Evolutionary conservation across 2,888 invertebrate species (phyloP).

Genomic region (Nezara viridula): DNA sequence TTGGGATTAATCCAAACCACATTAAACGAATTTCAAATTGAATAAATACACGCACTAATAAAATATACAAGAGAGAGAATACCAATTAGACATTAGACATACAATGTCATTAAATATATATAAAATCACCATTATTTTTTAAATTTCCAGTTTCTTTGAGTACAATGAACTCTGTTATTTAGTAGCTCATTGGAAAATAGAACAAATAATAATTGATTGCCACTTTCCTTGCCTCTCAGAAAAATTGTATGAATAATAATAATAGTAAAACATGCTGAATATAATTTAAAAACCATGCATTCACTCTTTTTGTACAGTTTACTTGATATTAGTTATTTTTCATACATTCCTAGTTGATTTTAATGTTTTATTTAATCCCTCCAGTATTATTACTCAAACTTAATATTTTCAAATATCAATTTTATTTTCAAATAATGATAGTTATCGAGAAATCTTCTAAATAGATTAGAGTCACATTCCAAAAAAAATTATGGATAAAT

Average conservation of each 20-base stretch:
- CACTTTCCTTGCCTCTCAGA: neutral
- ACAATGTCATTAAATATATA: no score
- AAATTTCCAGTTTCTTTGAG: no score
- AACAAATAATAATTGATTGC: neutral
- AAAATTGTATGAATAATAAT: neutral
- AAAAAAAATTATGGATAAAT: neutral
- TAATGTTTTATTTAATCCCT: neutral
- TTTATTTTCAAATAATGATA: neutral
- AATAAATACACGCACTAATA: no score
- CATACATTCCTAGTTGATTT: neutral
- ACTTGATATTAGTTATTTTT: neutral
- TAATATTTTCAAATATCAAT: neutral
- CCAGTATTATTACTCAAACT: neutral
- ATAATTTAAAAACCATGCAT: neutral
- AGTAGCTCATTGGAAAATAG: no score
- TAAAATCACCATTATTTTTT: no score
- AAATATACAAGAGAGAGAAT: no score
- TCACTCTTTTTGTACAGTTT: neutral
- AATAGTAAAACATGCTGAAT: constrained; percentile 15
- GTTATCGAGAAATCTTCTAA: neutral
- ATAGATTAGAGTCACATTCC: neutral
- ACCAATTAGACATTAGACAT: no score
- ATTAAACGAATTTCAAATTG: no score
- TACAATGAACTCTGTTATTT: no score
- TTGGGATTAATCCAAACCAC: no score